Conservation (phyloP, 2,888 invertebrate genomes). For the Patella pellucida region DNA sequence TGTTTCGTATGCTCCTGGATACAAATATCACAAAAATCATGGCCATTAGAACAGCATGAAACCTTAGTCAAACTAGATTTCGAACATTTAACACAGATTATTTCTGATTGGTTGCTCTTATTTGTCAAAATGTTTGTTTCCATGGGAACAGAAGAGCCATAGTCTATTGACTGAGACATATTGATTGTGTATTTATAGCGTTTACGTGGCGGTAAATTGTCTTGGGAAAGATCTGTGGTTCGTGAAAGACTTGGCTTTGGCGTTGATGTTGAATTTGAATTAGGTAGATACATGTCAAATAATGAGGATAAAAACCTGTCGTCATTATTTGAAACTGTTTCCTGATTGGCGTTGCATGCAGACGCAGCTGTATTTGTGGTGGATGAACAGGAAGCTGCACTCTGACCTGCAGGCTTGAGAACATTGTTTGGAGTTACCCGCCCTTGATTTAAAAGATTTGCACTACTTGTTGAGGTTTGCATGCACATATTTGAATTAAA, state of each 20-base stretch:
- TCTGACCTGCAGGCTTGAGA: neutral
- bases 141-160: neutral
- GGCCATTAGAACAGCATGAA: conserved; percentile 57
- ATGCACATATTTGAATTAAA: too few relatives aligned
- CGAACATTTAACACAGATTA: neutral
- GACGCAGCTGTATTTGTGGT: neutral
- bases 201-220: conserved; percentile 50
- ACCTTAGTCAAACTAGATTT: neutral
- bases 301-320: too few relatives aligned
- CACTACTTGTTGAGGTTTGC: too few relatives aligned
- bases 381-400: neutral
- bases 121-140: neutral
- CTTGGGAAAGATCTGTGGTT: neutral
- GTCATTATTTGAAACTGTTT: too few relatives aligned
- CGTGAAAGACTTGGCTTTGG: neutral
- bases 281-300: too few relatives aligned
- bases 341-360: too few relatives aligned
- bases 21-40: conserved; percentile 57
- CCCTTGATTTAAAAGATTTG: too few relatives aligned
- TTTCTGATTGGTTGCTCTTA: neutral
- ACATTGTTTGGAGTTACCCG: neutral
- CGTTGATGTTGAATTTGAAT: too few relatives aligned
- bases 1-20: conserved; percentile 42
- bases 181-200: conserved; percentile 23
- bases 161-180: neutral